phyloP scores from a whole-genome alignment of 2,888 invertebrate species.

The Eurytoma adleriae region DNA sequence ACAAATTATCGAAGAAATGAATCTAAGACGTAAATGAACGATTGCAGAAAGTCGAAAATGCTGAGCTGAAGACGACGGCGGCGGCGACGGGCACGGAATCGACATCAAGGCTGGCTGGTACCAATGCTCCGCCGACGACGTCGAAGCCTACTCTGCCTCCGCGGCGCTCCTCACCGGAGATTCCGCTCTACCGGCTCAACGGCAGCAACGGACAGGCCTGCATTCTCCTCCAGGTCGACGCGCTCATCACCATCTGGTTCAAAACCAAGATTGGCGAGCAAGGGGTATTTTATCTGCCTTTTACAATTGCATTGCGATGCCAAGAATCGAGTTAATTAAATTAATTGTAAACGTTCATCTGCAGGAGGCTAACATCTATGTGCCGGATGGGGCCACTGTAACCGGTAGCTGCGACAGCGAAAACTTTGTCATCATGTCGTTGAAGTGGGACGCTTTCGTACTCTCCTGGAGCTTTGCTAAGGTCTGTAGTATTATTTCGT shows the following conservation, averaged over 20 bases:
- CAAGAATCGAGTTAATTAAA: not conserved
- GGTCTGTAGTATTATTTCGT: constrained; percentile 76
- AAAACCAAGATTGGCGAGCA: constrained; percentile 83
- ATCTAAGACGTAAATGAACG: too few species aligned
- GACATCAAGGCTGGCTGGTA: not conserved
- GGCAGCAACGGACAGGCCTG: constrained; percentile 86
- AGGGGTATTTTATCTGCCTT: constrained; percentile 67
- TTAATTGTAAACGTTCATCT: constrained; percentile 58
- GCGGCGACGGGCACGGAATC: constrained; percentile 12
- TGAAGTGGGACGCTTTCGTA: constrained; percentile 87
- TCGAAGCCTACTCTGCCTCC: constrained; percentile 67
- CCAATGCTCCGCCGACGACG: constrained; percentile 73
- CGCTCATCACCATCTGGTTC: constrained; percentile 83
- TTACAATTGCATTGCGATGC: not conserved
- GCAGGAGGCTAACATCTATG: constrained; percentile 85
- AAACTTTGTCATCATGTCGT: constrained; percentile 83
- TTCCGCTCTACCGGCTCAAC: constrained; percentile 81
- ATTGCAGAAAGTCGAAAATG: constrained; percentile 44
- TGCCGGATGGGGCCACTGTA: constrained; percentile 85
- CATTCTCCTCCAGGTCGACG: constrained; percentile 87
- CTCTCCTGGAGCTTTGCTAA: constrained; percentile 88
- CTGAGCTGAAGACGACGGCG: constrained; percentile 34
- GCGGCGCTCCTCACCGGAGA: constrained; percentile 74
- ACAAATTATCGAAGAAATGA: not conserved
- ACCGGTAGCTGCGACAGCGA: constrained; percentile 87